Evolutionary conservation across 1,140 invertebrate genomes (phyloP), one percentile per base, ranked within the genome.

Genomic region (Catajapyx aquilonaris): DNA sequence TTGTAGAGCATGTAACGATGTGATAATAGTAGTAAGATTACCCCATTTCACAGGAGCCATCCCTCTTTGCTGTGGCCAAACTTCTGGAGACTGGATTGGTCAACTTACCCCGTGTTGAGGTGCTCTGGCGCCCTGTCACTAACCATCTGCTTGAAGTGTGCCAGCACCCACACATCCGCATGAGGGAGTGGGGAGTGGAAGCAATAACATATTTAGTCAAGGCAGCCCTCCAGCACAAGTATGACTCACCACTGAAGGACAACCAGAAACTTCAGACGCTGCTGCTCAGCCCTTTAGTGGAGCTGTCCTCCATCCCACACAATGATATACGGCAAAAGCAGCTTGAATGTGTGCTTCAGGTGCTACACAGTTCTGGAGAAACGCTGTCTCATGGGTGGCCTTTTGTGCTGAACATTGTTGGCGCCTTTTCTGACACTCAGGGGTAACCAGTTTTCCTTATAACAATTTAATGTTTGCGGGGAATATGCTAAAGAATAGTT

Each of bases 171-270:
- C 86, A 95, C 48, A 79, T 84, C 37, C 66, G 81, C 40, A 88
- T 97, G 81, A 64, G 93, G 21, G 87, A 91, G 58, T 97, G 91
- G 90, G 91, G 90, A 4, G 87, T 93, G 1, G 87, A 95, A 60
- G 88, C 91, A 2, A 75, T 97, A 13, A 96, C 91, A 0, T 87
- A 85, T 51, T 60, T 98, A 15, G 86, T 96, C 0, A 85, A 87
- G 59, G 76, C 81, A 0, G 87, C 87, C n/a, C 64, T 96, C 31
- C 74, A 81, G 42, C 75, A 79, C 46, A 83, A 86, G 59, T 81
- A 86, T 55, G 70, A 74, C 20, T 68, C 81, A 41, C 81, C 85
- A 2, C 64, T 84, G 2, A 71, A 79, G 37, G 77, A 85, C 45
- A 87, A 87, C 54, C 74, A 85, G 73, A 81, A 80, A 48, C 59